Evolutionary conservation across 2,113 vertebrate genomes (phyloP).

Genomic region (Puma concolor): DNA sequence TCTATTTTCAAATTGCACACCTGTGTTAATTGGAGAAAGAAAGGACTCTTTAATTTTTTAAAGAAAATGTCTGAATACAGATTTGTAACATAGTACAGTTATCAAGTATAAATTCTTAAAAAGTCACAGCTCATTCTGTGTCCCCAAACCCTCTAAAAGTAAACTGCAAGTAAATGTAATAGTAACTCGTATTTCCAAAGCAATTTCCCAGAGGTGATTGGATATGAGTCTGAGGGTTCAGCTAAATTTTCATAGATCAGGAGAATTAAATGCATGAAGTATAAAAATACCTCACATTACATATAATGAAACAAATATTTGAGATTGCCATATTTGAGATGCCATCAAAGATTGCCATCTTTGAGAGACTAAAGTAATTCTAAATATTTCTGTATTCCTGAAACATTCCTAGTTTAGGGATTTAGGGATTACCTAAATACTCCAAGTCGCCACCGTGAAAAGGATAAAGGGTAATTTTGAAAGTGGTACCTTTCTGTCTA

Average conservation of each 20-base stretch:
- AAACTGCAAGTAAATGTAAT: not conserved
- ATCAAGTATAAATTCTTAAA: not conserved
- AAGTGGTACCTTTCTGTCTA: not conserved
- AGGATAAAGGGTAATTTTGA: not conserved
- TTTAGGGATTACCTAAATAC: not conserved
- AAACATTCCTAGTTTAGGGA: not conserved
- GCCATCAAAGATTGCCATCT: too few species aligned
- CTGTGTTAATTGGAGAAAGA: conserved; percentile 30
- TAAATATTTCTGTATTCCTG: not conserved
- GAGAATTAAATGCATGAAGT: not conserved
- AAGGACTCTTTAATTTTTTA: not conserved
- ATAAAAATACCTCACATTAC: not conserved
- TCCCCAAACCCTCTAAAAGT: not conserved
- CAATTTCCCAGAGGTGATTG: not conserved
- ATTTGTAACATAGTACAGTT: not conserved
- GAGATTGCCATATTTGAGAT: not conserved
- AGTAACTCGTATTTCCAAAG: not conserved
- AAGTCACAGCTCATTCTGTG: not conserved
- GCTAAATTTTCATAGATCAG: not conserved
- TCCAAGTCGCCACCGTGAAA: not conserved
- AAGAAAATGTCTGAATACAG: not conserved
- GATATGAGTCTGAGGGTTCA: not conserved
- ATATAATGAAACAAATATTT: not conserved
- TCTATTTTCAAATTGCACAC: conserved; percentile 14
- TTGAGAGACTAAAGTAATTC: not conserved